phyloP scores from a whole-genome alignment of 2,888 invertebrate species.

The Platycnemis pennipes region DNA sequence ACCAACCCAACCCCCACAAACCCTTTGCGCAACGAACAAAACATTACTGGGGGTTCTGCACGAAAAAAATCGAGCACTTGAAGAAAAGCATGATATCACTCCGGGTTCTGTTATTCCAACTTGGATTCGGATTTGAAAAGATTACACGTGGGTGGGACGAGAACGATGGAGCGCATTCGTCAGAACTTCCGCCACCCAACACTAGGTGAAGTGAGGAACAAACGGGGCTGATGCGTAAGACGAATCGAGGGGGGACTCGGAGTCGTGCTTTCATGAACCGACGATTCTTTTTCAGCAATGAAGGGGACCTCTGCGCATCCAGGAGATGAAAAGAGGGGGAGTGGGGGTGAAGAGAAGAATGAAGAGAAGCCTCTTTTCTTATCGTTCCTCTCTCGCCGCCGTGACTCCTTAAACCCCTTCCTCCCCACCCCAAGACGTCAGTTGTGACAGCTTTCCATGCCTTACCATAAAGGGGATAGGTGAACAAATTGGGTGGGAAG shows the following conservation, averaged over 20 bases:
- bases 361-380: neutral
- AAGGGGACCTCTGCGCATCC: neutral
- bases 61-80: neutral
- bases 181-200: neutral
- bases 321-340: neutral
- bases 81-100: neutral
- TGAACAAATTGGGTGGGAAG: slow-evolving; percentile 2
- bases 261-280: neutral
- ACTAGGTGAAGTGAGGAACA: neutral
- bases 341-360: neutral
- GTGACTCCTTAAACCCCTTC: no score
- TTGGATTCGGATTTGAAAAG: neutral
- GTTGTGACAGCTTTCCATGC: neutral
- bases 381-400: neutral
- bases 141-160: neutral
- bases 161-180: neutral
- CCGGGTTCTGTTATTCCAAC: neutral
- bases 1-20: no score
- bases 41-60: neutral
- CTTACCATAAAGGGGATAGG: neutral
- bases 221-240: neutral
- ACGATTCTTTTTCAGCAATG: neutral
- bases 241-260: neutral
- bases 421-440: neutral
- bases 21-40: neutral